Evolutionary conservation across 2,113 vertebrate species (phyloP).

Genomic region (Brachyhypopomus occidentalis): DNA sequence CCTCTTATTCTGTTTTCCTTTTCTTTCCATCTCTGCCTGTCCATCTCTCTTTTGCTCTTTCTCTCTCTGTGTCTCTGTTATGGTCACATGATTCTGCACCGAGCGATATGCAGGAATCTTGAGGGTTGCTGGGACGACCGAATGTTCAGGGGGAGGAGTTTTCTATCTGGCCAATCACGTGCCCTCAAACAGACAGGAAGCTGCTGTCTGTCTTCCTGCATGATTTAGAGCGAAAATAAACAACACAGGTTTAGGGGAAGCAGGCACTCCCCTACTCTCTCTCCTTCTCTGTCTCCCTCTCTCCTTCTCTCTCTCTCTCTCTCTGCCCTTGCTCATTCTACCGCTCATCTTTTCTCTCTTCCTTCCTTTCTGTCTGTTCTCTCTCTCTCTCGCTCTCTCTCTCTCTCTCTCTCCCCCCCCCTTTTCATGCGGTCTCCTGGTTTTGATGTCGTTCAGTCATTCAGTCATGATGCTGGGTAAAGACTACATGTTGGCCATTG

Average conservation of each 20-base stretch:
- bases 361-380: slow-evolving; percentile 30
- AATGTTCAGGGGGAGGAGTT: slow-evolving; percentile 56
- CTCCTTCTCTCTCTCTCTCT: slow-evolving; percentile 20
- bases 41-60: not conserved
- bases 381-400: slow-evolving; percentile 15
- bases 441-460: slow-evolving; percentile 59
- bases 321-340: slow-evolving; percentile 15
- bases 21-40: not conserved
- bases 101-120: slow-evolving; percentile 62
- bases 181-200: slow-evolving; percentile 21
- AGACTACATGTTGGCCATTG: slow-evolving; percentile 79
- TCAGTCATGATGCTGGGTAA: slow-evolving; percentile 73
- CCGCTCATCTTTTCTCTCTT: slow-evolving; percentile 17
- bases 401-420: slow-evolving; percentile 49
- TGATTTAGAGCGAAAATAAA: slow-evolving; percentile 39
- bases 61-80: not conserved
- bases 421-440: slow-evolving; percentile 60
- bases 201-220: slow-evolving; percentile 27
- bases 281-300: slow-evolving; percentile 1
- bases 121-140: slow-evolving; percentile 79
- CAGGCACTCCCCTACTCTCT: slow-evolving; percentile 20
- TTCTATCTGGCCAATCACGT: slow-evolving; percentile 52
- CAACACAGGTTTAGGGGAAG: slow-evolving; percentile 32
- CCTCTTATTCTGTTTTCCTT: not conserved
- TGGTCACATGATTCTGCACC: slow-evolving; percentile 53